Evolutionary conservation across 2,888 invertebrate genomes (phyloP), one percentile per base, ranked within the genome.

Genomic region (Anticlea derivata): DNA sequence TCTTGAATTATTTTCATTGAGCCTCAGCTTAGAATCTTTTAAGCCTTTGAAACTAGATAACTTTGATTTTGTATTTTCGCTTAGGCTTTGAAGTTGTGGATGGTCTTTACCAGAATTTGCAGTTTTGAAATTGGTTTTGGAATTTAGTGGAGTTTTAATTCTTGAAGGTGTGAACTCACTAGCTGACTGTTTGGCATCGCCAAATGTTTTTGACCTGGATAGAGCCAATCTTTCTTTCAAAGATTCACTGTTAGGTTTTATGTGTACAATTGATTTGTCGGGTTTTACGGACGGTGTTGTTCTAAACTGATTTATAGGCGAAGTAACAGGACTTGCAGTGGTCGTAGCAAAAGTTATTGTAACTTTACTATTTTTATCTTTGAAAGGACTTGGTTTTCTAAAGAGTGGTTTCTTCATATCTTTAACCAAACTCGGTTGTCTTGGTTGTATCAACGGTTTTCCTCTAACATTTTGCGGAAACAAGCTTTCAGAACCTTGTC

Each of bases 301-400:
- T 37, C 30, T 43, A 45, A 22, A 29, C 31, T 17, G 51, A 1
- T 41, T 35, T n/a, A 45, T 24, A 12, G 40, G 41, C 13, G 33
- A 20, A 7, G 34, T 39, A 7, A 55, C 33, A 12, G 66, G 59
- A 10, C 12, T 47, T 4, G 55, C 22, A 37, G 68, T 68, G 0
- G 68, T 64, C 5, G 66, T 52, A 10, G 45, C 58, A 60, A 78
- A 71, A 1, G 73, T 65, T 17, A 78, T 71, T 49, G 68, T 74
- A 8, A 75, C 60, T 54, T 71, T 74, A 47, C 51, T 74, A 26
- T 24, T 50, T 31, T 47, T 49, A 7, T 63, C 61, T 47, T 54
- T 64, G 5, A 64, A 58, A 31, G 60, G 43, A 34, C 24, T 59
- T n/a, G 62, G 39, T 52, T 63, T 64, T 35, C 49, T 60, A 12